Evolutionary conservation across 2,888 invertebrate genomes (phyloP), one percentile per base, ranked within the genome.

Genomic region (Apomyelois bistriatella): DNA sequence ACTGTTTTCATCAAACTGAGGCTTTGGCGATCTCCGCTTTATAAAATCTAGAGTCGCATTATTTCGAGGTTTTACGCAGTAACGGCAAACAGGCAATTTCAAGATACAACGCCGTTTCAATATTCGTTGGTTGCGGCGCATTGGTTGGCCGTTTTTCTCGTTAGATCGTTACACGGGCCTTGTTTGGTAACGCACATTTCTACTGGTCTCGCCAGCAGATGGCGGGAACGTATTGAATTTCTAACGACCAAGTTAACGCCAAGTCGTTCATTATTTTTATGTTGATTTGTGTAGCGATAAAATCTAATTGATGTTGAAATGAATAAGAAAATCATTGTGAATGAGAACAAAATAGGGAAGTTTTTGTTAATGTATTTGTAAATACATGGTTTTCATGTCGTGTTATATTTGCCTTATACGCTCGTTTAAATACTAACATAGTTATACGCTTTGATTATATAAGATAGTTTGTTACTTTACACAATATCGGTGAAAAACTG

Each of bases 141-240:
- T 68, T 61, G 69, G 68, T 72, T 72, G 68, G 78, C 69, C 84
- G 82, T 82, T 85, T 83, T 80, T 81, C 67, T 75, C 78, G 82
- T 75, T 79, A 70, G 68, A 42, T 63, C 82, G 80, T 82, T 80
- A 79, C 61, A 64, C 64, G 59, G 59, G 61, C 62, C 70, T 59
- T 64, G 60, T 71, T 64, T 62, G 66, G 70, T 48, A 52, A 56
- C 36, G 48, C 54, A 0, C 50, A 64, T 72, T 73, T 72, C 22
- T 58, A 56, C 55, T 55, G 61, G 59, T 58, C 52, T 56, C 50
- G 52, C 58, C 74, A 62, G 62, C 70, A 82, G 81, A 80, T 82
- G 82, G 81, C 81, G 72, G 66, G 59, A 60, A 13, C 17, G 1
- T 71, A 66, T 71, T 13, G 9, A 40, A 9, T 40, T 40, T 40